Percentiles rank a stretch among this genome's conserved stretches.
Conservation (phyloP, 1,140 invertebrate species). For the Globodera rostochiensis region DNA sequence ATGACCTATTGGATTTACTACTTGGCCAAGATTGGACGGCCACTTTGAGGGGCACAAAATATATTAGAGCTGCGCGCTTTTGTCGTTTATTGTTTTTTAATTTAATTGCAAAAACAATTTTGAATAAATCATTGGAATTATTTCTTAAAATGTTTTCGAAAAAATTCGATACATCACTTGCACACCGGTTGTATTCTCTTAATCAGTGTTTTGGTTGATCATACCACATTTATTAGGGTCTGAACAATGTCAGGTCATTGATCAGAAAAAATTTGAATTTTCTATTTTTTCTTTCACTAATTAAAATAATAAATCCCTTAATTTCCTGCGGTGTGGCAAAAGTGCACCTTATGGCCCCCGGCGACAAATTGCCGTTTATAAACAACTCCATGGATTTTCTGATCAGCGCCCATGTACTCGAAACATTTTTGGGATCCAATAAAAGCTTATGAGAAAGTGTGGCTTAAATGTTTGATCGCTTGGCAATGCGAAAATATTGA, state of each 20-base stretch:
- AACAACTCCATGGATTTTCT: conserved; percentile 28
- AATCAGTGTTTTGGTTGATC: no score
- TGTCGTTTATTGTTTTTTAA: neutral
- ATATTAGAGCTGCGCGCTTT: no score
- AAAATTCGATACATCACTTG: neutral
- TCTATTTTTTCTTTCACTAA: no score
- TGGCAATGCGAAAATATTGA: no score
- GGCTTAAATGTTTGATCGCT: neutral
- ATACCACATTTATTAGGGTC: no score
- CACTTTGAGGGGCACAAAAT: neutral
- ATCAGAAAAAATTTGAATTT: no score
- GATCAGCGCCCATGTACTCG: conserved; percentile 23
- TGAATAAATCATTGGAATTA: neutral
- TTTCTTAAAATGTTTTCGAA: neutral
- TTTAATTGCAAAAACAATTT: neutral
- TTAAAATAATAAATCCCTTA: neutral
- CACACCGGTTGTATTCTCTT: no score
- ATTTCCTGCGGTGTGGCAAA: conserved; percentile 12
- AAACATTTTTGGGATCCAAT: conserved; percentile 29
- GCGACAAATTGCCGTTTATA: conserved; percentile 19
- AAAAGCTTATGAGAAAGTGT: no score
- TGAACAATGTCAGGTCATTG: no score
- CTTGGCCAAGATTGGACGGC: conserved; percentile 30
- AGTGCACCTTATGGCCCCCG: conserved; percentile 16
- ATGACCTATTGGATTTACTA: conserved; percentile 33